Percentiles rank a stretch among this genome's conserved stretches.
Evolutionary conservation across 2,797 vertebrate species (phyloP).

Genomic region (Scomberomorus guttatus): DNA sequence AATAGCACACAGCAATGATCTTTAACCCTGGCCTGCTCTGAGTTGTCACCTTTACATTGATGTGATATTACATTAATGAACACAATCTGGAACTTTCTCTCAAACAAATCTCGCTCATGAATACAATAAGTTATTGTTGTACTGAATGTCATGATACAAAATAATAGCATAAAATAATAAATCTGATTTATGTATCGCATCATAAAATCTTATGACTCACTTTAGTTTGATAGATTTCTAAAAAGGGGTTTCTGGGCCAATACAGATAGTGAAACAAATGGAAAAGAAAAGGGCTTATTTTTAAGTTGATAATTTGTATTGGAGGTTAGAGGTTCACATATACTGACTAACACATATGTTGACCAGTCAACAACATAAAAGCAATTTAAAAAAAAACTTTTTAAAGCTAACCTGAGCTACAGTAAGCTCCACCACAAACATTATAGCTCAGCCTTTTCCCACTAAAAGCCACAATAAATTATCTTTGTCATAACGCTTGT

Average conservation of each 20-base stretch:
- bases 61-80: slow-evolving; percentile 38
- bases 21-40: slow-evolving; percentile 44
- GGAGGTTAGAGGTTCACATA: background rate
- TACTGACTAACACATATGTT: too few relatives aligned
- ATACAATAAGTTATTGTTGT: background rate
- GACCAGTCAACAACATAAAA: slow-evolving; percentile 4
- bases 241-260: background rate
- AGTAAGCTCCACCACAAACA: background rate
- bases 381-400: background rate
- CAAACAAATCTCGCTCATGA: background rate
- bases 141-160: background rate
- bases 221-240: slow-evolving; percentile 23
- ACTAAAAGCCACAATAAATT: background rate
- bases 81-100: slow-evolving; percentile 20
- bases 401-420: background rate
- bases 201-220: background rate
- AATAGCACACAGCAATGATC: slow-evolving; percentile 64
- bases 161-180: background rate
- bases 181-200: background rate
- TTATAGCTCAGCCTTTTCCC: background rate
- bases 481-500: slow-evolving; percentile 2
- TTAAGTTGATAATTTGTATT: background rate
- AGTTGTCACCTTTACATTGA: slow-evolving; percentile 48
- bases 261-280: background rate
- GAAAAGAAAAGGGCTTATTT: background rate